Evolutionary conservation across 2,888 invertebrate species (phyloP), one percentile per base, ranked within the genome.

Genomic region (Patella pellucida): DNA sequence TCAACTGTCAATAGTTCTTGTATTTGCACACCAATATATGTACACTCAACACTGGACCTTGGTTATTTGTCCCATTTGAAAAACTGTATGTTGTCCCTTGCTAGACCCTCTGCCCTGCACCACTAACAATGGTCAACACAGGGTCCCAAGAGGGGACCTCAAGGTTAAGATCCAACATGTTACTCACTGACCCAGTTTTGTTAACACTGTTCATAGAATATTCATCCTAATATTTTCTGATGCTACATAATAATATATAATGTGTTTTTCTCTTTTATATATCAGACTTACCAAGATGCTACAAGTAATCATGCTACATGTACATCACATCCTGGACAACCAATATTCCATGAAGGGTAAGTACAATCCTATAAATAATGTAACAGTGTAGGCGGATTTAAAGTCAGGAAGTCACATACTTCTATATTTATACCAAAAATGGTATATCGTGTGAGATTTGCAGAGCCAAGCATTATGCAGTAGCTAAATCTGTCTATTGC

Each of bases 331-430:
- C 94, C 96, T 0, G 98, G 98, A 0, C 93, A 93, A 62, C 97
- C 98, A 0, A 93, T 99, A 72, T 99, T 99, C 90, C 98, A 99
- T 86, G 98, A 99, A 92, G 98, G 98, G 91, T 91, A 81, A 76
- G 86, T 78, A 31, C 23, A n/a, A 3, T n/a, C 68, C 68, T 31
- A 3, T 31, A 4, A 56, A 72, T 41, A 15, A 41, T 31, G 14
- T n/a, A 56, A 23, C n/a, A 23, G 16, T 54, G 2, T 14, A 16
- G 9, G 19, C 31, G 15, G 51, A 52, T 23, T 23, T 31, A 31
- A 41, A 16, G 50, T 69, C 3, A 69, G 69, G 31, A 23, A 23
- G 23, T 27, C 14, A 0, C 14, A 14, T 27, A 69, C 69, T 27
- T 69, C 12, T 9, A 69, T 69, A n/a, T 23, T 27, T 11, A 9